A percentile compares a stretch with the other conserved stretches of the same genome.
Conservation (phyloP, 2,888 invertebrate species). For the Trissolcus japonicus region DNA sequence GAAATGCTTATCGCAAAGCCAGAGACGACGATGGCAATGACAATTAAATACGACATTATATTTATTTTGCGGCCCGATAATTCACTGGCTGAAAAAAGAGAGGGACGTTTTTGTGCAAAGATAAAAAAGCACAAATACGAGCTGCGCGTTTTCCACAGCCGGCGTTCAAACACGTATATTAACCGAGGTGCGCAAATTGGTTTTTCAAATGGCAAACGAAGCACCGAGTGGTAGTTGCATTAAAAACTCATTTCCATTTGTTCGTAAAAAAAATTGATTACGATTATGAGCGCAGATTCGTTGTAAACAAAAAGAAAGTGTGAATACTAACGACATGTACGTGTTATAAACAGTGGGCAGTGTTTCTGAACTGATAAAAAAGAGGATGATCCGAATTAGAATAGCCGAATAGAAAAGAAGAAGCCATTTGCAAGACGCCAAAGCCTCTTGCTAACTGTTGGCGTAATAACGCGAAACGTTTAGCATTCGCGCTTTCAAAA, state of each 20-base stretch:
- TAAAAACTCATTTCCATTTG: conserved; percentile 10
- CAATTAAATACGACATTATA: conserved; percentile 11
- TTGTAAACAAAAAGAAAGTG: too few relatives aligned
- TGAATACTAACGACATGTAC: too few relatives aligned
- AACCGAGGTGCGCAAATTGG: conserved; percentile 2
- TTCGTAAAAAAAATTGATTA: conserved; percentile 30
- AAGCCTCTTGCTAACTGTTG: background rate
- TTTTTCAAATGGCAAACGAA: conserved; percentile 23
- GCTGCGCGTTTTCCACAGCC: conserved; percentile 4
- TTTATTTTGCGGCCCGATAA: conserved; percentile 20
- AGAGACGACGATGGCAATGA: background rate
- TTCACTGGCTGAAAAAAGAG: conserved; percentile 5
- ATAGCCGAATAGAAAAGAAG: too few relatives aligned
- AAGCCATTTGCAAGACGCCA: too few relatives aligned
- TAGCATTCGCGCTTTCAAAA: conserved; percentile 28
- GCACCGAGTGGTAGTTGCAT: background rate
- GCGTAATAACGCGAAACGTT: conserved; percentile 30
- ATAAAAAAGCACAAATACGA: background rate
- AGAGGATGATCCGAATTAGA: background rate
- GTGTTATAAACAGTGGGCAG: too few relatives aligned
- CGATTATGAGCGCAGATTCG: conserved; percentile 1
- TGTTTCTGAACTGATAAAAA: too few relatives aligned
- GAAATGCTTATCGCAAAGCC: conserved; percentile 13
- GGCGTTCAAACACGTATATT: conserved; percentile 18
- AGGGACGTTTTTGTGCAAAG: too few relatives aligned